Evolutionary conservation across 2,797 vertebrate species (phyloP), one percentile per base, ranked within the genome.

Genomic region (Enteromius fasciolatus): DNA sequence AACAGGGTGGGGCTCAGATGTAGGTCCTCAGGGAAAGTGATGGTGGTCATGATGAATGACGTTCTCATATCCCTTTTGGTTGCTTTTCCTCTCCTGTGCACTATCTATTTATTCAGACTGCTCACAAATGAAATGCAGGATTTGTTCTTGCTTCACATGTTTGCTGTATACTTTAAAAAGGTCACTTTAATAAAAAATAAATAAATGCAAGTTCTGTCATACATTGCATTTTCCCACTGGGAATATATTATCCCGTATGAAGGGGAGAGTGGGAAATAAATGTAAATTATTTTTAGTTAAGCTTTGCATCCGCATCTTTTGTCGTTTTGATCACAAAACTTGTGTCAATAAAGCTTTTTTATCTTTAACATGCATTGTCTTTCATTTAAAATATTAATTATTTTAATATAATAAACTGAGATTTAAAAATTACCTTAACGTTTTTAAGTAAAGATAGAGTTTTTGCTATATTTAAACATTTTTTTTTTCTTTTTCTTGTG

Each of bases 101-200:
- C 90, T 78, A 77, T 82, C 54, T 93, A 94, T 94, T 93, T 95
- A 94, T 94, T 94, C 88, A 90, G 85, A 89, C 83, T 87, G 87
- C 89, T 80, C 33, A 69, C 84, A 85, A 17, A 78, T 73, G 67
- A 48, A 84, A 85, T 78, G 84, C 75, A 87, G 84, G 77, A 33
- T 85, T 73, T 17, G 77, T 59, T 80, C 15, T 41, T 81, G 83
- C 46, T 64, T 11, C 82, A 76, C 88, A 87, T 68, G 88, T 25
- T 50, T 87, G 31, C 31, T 87, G 88, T 85, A 82, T 48, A 61
- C 78, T 66, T 64, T 39, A 78, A 52, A 48, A 18, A 39, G 23
- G 54, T 78, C 79, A 80, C 15, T 63, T 44, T 44, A 44, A 44
- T n/a, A n/a, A 44, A 44, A 41, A 44, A 12, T 57, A 39, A 39